phyloP scores from a whole-genome alignment of 2,797 vertebrate species.

The Enoplosus armatus region DNA sequence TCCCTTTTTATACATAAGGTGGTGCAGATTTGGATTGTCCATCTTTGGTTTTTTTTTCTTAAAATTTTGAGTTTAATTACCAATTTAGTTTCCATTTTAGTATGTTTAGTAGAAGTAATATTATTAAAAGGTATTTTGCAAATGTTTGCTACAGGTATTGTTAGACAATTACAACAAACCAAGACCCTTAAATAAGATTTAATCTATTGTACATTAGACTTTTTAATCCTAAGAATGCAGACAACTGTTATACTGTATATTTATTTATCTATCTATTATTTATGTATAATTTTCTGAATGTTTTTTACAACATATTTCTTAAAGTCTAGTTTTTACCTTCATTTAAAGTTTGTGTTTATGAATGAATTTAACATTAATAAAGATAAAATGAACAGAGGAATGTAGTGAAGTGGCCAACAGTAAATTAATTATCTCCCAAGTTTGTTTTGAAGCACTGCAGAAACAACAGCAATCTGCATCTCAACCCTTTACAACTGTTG shows the following conservation, averaged over 20 bases:
- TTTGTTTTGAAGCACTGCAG: slow-evolving; percentile 48
- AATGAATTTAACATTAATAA: background rate
- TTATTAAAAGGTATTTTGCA: background rate
- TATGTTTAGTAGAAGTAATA: background rate
- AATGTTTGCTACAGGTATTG: background rate
- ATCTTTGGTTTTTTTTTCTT: too few relatives aligned
- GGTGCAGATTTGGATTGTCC: background rate
- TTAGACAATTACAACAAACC: background rate
- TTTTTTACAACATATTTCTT: background rate
- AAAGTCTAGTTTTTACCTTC: background rate
- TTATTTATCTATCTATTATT: too few relatives aligned
- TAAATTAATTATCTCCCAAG: background rate
- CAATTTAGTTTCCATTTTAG: background rate
- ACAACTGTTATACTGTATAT: background rate
- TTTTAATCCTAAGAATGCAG: too few relatives aligned
- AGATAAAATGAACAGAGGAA: background rate
- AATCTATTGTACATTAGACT: too few relatives aligned
- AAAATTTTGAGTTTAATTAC: too few relatives aligned
- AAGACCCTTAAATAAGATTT: too few relatives aligned
- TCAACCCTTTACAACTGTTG: slow-evolving; percentile 51
- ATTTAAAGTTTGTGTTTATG: background rate
- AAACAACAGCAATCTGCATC: slow-evolving; percentile 65
- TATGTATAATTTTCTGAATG: too few relatives aligned
- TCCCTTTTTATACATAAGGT: background rate
- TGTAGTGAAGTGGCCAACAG: background rate